Conservation (phyloP, 2,797 vertebrate species). For the Brotogeris chrysoptera region DNA sequence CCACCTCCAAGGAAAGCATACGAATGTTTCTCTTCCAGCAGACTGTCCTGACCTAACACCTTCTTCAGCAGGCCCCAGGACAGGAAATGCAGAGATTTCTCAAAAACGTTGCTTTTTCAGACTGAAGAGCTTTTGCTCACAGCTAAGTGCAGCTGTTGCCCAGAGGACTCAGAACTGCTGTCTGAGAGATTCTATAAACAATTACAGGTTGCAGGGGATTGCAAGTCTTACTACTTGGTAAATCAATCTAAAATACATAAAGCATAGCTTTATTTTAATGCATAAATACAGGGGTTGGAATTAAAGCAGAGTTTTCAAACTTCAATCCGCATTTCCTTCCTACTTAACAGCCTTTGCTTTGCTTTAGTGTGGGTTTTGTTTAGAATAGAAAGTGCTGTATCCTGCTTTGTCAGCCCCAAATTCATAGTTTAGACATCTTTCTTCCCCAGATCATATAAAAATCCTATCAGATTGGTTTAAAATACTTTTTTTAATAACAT, state of each 20-base stretch:
- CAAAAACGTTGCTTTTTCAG: slow-evolving; percentile 1
- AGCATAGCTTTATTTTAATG: not conserved
- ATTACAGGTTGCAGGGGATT: not conserved
- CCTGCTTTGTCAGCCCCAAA: not conserved
- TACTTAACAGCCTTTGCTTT: not conserved
- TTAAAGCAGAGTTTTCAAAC: slow-evolving; percentile 8
- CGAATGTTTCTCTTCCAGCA: slow-evolving; percentile 1
- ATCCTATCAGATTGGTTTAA: not conserved
- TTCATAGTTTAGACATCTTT: not conserved
- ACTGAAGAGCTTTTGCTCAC: not conserved
- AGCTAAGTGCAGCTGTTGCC: slow-evolving; percentile 2
- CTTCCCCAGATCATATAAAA: not conserved
- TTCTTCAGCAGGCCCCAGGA: not conserved
- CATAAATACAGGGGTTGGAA: not conserved
- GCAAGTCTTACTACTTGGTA: not conserved
- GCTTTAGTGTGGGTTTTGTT: not conserved
- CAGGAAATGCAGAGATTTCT: slow-evolving; percentile 10
- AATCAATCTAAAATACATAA: not conserved
- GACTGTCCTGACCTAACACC: slow-evolving; percentile 30
- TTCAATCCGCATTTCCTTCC: not conserved
- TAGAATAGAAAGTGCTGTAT: not conserved
- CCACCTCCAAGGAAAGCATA: not conserved
- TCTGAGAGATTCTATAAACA: slow-evolving; percentile 4
- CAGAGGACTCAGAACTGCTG: not conserved
- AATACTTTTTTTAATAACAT: not conserved